Evolutionary conservation across 2,888 invertebrate species (phyloP), one percentile per base, ranked within the genome.

Genomic region (Parochlus steinenii): DNA sequence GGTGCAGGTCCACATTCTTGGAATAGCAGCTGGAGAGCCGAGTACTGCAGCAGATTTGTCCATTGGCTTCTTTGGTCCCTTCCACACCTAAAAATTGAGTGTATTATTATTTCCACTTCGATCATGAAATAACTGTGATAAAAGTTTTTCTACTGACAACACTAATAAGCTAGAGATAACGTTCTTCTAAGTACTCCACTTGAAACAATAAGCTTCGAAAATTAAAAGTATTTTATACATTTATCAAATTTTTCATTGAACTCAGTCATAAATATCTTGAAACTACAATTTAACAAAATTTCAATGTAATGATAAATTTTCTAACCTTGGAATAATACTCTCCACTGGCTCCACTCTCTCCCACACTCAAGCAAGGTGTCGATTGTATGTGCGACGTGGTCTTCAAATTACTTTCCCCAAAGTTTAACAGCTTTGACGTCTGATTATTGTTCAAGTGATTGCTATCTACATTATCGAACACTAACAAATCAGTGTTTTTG

Each of bases 1-100:
- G 39, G 69, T 67, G 60, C 89, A 89, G 43, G 81, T 82, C 87
- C 89, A 89, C 71, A 81, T 78, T 45, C 81, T 51, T 41, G 55
- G 53, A 40, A 53, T n/a, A n/a, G 30, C 27, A 14, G 30, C 24
- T 17, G 34, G 34, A 14, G 32, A 30, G n/a, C n/a, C 20, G 31
- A 6, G 18, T 31, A n/a, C 4, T 25, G 25, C 12, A 7, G 6
- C n/a, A 7, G 6, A 45, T 43, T 47, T 48, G 51, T 57, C 57
- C 45, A 53, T 50, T 37, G 56, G 48, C 48, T 58, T 57, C 40
- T 54, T 54, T 8, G 58, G 56, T 42, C 58, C 59, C 45, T 58
- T 59, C 59, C 59, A 59, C 42, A 59, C 58, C 50, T 58, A 58
- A 38, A 58, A 56, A 44, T 58, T 58, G 35, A n/a, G n/a, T n/a